Base-by-base conservation (phyloP, 2,888 invertebrate species). In the Perithous albicinctus region DNA sequence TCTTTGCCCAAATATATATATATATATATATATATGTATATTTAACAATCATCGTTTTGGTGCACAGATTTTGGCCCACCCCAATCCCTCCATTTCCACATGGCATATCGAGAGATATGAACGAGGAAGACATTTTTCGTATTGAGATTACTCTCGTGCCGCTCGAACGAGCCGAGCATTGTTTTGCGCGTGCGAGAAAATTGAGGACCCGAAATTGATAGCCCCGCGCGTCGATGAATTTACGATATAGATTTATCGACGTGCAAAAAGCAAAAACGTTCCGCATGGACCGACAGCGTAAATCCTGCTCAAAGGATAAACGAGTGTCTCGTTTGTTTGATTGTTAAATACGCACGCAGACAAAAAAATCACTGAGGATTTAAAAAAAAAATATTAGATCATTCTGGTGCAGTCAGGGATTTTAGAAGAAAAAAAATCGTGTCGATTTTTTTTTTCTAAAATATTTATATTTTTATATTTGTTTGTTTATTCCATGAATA, bases 131-230 rank as follows among this genome's bases (percentile, higher is more conserved):
- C 32, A 32, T 59, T 59, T 59, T 59, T 56, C 15, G 59, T 0
- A 61, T 38, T 38, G 10, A 41, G 38, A 63, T 75, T 56, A 41
- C n/a, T n/a, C n/a, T n/a, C 18, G 18, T 38, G 26, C n/a, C 23
- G 73, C 46, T n/a, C 18, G 43, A 26, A 35, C 3, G 38, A 26
- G 3, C 8, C 18, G n/a, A 26, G 23, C 46, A 43, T 46, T 32
- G 43, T 41, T 15, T 26, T 35, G 64, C 29, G 64, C 41, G 18
- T 23, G 63, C 54, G 32, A 54, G 29, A 56, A 66, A 75, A 73
- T 73, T 51, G 73, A 61, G 23, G 48, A 61, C 32, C 38, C 70
- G 61, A 73, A 73, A 73, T 73, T 73, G 61, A 73, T 35, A 26
- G 73, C 35, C 48, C 1, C 3, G 15, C 3, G 15, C 61, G 61